phyloP scores from a whole-genome alignment of 2,113 vertebrate species.

The Pituophis catenifer region DNA sequence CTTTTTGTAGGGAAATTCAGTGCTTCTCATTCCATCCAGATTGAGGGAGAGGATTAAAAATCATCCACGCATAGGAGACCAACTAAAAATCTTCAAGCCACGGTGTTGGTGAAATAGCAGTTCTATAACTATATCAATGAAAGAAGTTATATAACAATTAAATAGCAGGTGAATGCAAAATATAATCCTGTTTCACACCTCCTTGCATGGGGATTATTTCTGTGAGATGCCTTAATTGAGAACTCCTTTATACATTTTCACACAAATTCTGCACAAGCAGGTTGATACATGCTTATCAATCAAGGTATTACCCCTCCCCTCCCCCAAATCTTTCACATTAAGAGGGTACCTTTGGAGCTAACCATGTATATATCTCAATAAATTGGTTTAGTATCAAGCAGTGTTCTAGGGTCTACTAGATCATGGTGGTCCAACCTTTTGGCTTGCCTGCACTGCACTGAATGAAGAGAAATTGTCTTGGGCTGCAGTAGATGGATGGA shows the following conservation, averaged over 20 bases:
- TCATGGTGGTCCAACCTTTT: not conserved
- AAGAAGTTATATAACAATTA: not conserved
- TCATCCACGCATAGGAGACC: not conserved
- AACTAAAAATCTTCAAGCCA: not conserved
- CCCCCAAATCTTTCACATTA: not conserved
- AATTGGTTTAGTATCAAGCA: not conserved
- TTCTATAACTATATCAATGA: not conserved
- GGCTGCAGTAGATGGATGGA: not conserved
- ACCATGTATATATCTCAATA: not conserved
- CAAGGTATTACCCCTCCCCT: not conserved
- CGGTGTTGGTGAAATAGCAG: not conserved
- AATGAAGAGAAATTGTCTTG: not conserved
- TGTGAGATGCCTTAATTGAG: not conserved
- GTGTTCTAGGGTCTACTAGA: not conserved
- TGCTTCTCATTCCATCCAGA: not conserved
- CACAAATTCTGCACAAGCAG: not conserved
- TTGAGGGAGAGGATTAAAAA: not conserved
- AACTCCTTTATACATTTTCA: not conserved
- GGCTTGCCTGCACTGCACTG: not conserved
- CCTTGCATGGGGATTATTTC: not conserved
- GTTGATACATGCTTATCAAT: not conserved
- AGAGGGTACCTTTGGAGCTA: too few species aligned
- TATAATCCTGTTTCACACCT: not conserved
- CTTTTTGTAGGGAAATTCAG: not conserved
- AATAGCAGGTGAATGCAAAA: not conserved